Conservation (phyloP, 64 coral and sea anemone species). For the Orbicella faveolata region DNA sequence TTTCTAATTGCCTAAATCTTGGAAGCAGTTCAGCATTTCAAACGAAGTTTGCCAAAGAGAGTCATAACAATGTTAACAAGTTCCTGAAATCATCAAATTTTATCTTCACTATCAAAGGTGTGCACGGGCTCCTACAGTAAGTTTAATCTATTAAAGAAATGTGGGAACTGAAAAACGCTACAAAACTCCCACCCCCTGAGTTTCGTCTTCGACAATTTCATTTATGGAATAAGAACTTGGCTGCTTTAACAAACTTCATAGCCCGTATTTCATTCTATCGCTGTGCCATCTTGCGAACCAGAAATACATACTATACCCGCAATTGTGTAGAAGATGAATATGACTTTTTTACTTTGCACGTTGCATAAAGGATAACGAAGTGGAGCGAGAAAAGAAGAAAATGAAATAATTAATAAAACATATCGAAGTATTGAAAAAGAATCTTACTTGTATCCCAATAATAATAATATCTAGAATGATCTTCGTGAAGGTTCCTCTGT, state of each 20-base stretch:
- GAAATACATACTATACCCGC: slow-evolving; percentile 6
- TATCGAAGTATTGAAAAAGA: neutral
- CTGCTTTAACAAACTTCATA: neutral
- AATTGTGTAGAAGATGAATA: neutral
- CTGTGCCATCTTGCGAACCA: neutral
- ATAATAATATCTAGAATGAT: neutral
- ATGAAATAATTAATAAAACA: neutral
- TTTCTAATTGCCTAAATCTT: neutral
- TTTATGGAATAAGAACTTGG: neutral
- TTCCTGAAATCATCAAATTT: neutral
- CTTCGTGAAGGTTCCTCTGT: neutral
- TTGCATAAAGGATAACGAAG: too few species aligned
- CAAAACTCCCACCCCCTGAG: neutral
- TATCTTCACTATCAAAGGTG: neutral
- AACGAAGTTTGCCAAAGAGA: neutral
- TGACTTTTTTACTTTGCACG: neutral
- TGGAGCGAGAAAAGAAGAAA: neutral
- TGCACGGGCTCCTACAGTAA: too few species aligned
- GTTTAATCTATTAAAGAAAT: neutral
- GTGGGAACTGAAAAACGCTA: neutral
- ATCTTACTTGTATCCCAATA: neutral
- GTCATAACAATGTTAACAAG: neutral
- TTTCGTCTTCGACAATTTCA: neutral
- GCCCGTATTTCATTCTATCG: neutral
- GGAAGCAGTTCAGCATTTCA: neutral